Conservation (phyloP, 2,888 invertebrate species). For the Ctena decussata region DNA sequence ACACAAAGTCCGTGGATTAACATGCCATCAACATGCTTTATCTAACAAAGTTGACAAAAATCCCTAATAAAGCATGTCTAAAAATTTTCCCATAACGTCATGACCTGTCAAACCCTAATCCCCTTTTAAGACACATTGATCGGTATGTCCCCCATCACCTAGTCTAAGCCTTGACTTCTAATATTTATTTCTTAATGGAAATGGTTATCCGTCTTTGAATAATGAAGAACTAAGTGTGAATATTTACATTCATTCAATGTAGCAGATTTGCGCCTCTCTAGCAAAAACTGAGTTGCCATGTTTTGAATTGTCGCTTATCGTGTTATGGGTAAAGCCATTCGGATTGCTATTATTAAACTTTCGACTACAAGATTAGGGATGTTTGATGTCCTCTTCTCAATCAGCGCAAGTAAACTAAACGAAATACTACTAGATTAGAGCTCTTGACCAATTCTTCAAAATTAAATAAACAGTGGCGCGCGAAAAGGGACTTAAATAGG, state of each 20-base stretch:
- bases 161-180: neutral
- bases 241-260: neutral
- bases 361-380: neutral
- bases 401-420: neutral
- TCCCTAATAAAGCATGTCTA: neutral
- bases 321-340: neutral
- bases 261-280: neutral
- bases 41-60: neutral
- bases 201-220: neutral
- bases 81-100: neutral
- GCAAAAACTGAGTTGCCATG: neutral
- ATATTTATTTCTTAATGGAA: neutral
- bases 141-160: neutral
- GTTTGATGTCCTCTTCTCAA: constrained; percentile 3
- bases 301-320: neutral
- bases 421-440: neutral
- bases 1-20: constrained; percentile 6
- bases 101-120: neutral
- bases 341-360: neutral
- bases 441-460: neutral
- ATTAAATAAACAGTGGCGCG: constrained; percentile 5
- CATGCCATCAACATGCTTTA: neutral
- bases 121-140: neutral
- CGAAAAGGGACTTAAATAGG: too few relatives aligned
- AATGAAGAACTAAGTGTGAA: neutral